phyloP scores from a whole-genome alignment of 2,113 vertebrate genomes.

The Cynocephalus volans region DNA sequence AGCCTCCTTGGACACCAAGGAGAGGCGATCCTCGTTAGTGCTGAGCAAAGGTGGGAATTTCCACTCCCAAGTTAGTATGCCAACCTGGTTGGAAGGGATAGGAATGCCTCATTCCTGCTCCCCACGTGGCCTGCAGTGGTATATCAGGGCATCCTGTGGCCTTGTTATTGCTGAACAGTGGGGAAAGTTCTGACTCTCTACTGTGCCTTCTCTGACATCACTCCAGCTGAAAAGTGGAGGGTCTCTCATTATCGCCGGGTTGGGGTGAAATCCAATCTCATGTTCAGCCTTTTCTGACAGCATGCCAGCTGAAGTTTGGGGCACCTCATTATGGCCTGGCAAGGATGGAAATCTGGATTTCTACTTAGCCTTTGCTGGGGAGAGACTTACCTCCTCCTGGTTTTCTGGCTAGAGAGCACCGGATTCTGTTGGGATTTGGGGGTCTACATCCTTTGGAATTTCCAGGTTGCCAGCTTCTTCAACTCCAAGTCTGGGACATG shows the following conservation, averaged over 20 bases:
- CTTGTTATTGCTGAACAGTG: neutral
- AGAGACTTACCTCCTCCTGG: neutral
- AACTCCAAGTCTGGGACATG: neutral
- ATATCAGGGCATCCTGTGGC: no score
- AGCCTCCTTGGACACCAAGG: neutral
- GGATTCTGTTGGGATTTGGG: neutral
- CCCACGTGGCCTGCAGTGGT: neutral
- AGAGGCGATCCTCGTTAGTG: neutral
- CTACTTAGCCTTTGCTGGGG: neutral
- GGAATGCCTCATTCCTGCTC: neutral
- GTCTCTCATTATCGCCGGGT: neutral
- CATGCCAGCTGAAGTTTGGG: neutral
- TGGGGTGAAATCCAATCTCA: neutral
- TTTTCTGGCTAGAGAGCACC: neutral
- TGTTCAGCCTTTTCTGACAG: neutral
- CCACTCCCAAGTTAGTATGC: neutral
- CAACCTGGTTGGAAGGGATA: neutral
- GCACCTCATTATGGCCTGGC: neutral
- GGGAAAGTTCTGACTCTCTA: neutral
- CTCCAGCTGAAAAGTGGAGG: no score
- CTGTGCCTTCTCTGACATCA: neutral
- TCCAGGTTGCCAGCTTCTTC: neutral
- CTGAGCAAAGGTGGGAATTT: neutral
- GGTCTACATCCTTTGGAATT: neutral
- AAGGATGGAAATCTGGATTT: neutral